Percentiles rank a stretch among this genome's conserved stretches.
Evolutionary conservation across 2,113 vertebrate species (phyloP).

Genomic region (Ranitomeya imitator): DNA sequence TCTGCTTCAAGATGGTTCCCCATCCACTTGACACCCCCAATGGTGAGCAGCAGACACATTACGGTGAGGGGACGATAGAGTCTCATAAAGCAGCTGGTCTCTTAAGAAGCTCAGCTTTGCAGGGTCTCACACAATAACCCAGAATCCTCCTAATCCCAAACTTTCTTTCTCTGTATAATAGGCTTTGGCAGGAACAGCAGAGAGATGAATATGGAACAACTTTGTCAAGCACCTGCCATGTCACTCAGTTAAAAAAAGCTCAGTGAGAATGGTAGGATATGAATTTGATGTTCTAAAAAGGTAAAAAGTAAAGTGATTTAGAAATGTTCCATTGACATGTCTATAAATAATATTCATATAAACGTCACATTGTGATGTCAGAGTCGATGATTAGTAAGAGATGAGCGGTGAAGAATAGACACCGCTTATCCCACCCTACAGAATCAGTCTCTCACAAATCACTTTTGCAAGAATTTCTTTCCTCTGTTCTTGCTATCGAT

Average conservation of each 20-base stretch:
- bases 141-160: slow-evolving; percentile 75
- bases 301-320: not conserved
- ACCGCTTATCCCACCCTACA: not conserved
- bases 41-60: slow-evolving; percentile 62
- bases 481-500: not conserved
- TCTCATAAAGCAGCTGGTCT: slow-evolving; percentile 75
- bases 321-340: not conserved
- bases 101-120: slow-evolving; percentile 75
- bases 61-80: slow-evolving; percentile 51
- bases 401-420: not conserved
- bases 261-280: not conserved
- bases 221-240: slow-evolving; percentile 70
- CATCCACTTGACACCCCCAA: slow-evolving; percentile 56
- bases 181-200: slow-evolving; percentile 69
- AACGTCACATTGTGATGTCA: not conserved
- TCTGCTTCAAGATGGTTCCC: slow-evolving; percentile 59
- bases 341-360: not conserved
- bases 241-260: slow-evolving; percentile 64
- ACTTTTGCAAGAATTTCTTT: not conserved
- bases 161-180: slow-evolving; percentile 74
- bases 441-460: not conserved
- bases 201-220: slow-evolving; percentile 69
- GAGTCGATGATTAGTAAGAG: not conserved
- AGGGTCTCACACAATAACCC: slow-evolving; percentile 72
- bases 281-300: not conserved